phyloP scores from a whole-genome alignment of 2,888 invertebrate genomes.

The Carpatolechia fugitivella region DNA sequence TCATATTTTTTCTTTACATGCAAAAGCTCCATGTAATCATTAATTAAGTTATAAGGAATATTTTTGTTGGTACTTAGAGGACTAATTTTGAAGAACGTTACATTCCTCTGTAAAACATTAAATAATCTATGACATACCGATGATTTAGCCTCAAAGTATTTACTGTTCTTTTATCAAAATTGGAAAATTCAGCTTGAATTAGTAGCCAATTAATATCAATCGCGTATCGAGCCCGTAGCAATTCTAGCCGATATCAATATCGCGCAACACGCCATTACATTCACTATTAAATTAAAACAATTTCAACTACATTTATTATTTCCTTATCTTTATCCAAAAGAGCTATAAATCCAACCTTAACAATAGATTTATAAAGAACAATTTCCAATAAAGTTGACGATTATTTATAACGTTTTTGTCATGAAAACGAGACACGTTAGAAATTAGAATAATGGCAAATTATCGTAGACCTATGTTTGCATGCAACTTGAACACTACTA shows the following conservation, averaged over 20 bases:
- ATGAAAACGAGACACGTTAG: conserved; percentile 1
- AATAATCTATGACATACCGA: too few species aligned
- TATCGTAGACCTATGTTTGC: neutral
- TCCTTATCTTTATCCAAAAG: neutral
- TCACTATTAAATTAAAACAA: conserved; percentile 52
- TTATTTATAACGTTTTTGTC: conserved; percentile 32
- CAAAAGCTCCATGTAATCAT: too few species aligned
- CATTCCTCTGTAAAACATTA: too few species aligned
- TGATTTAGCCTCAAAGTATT: too few species aligned
- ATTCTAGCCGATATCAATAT: conserved; percentile 49
- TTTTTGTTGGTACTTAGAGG: too few species aligned
- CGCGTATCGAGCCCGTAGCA: conserved; percentile 38
- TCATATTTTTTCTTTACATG: too few species aligned
- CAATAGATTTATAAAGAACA: conserved; percentile 33
- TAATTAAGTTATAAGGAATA: too few species aligned
- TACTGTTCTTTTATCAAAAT: too few species aligned
- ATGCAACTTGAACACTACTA: neutral
- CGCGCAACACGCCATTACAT: conserved; percentile 48
- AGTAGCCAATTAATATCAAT: neutral
- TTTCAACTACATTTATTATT: conserved; percentile 17
- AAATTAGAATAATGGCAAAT: neutral
- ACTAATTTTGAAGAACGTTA: too few species aligned
- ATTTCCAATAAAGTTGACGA: conserved; percentile 26
- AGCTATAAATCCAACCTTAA: neutral
- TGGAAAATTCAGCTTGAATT: neutral